Conservation (phyloP, 2,888 invertebrate genomes). For the Bhutanitis thaidina region DNA sequence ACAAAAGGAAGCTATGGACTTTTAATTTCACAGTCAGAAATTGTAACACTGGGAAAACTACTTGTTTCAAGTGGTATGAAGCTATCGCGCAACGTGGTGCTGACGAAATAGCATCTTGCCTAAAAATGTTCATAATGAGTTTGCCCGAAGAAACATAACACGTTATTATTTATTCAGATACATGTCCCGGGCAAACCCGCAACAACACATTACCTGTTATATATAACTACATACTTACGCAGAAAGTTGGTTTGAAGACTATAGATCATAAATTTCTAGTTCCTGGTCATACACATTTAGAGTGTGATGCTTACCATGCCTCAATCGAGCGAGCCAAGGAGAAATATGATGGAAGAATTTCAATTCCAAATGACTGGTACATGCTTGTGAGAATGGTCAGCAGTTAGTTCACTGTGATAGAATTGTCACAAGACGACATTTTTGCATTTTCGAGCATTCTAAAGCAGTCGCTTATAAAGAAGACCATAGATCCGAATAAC, state of each 20-base stretch:
- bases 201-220: slow-evolving; percentile 5
- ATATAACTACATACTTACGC: background rate
- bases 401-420: slow-evolving; percentile 21
- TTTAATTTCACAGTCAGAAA: slow-evolving; percentile 16
- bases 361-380: slow-evolving; percentile 13
- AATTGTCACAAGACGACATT: slow-evolving; percentile 20
- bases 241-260: too few relatives aligned
- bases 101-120: slow-evolving; percentile 6
- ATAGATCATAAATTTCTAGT: too few relatives aligned
- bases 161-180: slow-evolving; percentile 14
- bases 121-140: slow-evolving; percentile 10
- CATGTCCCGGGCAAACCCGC: slow-evolving; percentile 11
- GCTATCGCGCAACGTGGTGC: slow-evolving; percentile 15
- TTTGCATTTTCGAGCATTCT: slow-evolving; percentile 12
- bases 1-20: slow-evolving; percentile 10
- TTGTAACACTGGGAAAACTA: slow-evolving; percentile 16
- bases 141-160: slow-evolving; percentile 14
- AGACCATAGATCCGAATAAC: slow-evolving; percentile 20
- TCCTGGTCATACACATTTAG: too few relatives aligned
- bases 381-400: slow-evolving; percentile 21
- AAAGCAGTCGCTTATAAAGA: slow-evolving; percentile 13
- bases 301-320: slow-evolving; percentile 15
- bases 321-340: slow-evolving; percentile 8
- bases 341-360: too few relatives aligned
- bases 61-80: slow-evolving; percentile 8